Percentiles rank a stretch among this genome's conserved stretches.
Conservation (phyloP, 2,888 invertebrate genomes). For the Brenthis daphne region DNA sequence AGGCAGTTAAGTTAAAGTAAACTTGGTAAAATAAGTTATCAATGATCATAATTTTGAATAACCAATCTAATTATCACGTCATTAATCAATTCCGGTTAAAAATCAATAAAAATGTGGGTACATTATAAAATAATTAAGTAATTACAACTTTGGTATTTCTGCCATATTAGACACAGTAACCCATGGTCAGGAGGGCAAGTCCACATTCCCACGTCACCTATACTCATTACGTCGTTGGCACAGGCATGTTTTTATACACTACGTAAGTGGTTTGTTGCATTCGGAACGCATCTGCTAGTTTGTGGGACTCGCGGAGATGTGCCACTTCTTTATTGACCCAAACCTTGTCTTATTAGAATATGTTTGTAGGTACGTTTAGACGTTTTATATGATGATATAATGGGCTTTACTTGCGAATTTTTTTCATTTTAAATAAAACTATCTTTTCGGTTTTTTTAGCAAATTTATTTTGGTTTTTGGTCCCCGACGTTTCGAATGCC, state of each 20-base stretch:
- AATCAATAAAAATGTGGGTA: no score
- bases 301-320: slow-evolving; percentile 38
- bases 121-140: not conserved
- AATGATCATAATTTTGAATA: no score
- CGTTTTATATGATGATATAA: no score
- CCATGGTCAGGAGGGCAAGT: slow-evolving; percentile 24
- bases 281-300: slow-evolving; percentile 39
- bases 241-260: slow-evolving; percentile 36
- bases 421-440: no score
- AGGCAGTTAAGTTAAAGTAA: no score
- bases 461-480: no score
- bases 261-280: slow-evolving; percentile 41
- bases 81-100: no score
- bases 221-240: slow-evolving; percentile 36
- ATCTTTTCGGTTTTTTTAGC: no score
- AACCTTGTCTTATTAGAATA: slow-evolving; percentile 7
- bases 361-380: not conserved
- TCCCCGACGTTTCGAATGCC: no score
- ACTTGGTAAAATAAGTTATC: no score
- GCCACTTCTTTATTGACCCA: slow-evolving; percentile 26
- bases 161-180: not conserved
- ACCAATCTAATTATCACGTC: no score
- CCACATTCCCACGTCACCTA: slow-evolving; percentile 33
- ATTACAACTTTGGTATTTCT: not conserved
- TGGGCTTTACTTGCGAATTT: no score